Base-by-base conservation (phyloP, 2,888 invertebrate genomes). In the Aphelenchoides bicaudatus region DNA sequence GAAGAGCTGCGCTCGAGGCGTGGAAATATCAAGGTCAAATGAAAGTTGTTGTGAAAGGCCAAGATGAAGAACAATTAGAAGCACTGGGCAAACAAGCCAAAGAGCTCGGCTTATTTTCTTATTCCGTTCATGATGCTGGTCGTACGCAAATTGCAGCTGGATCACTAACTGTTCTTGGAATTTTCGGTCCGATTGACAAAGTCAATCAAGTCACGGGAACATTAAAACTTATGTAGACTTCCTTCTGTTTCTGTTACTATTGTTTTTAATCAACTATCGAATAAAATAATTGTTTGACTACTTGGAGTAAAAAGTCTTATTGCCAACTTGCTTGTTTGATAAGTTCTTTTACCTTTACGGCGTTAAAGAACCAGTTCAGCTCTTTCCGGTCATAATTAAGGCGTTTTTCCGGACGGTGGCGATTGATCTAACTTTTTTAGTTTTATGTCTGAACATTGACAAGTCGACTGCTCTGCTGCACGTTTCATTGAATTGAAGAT, bases 121-220 rank as follows among this genome's bases (percentile, higher is more conserved):
- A 82, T 66, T 64, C 83, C 37, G 83, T 84, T 1, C 80, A 82
- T 54, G 84, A 84, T 72, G 84, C 84, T 21, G 84, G 84, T 8
- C 79, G 79, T 68, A 84, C 84, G 23, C 83, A 84, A 76, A 79
- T 82, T 52, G 79, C 81, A 6, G 72, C 81, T 3, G 82, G 82
- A 6, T 81, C 82, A 0, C 68, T 77, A 37, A 82, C 82, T 19
- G 80, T 82, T n/a, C 75, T 82, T 8, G 81, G 79, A 2, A 74
- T 82, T 10, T 80, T 82, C 67, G 82, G 82, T 21, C 79, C 80
- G 56, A 68, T 74, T 3, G 79, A 79, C 37, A 64, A 67, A 13
- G 80, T 82, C 2, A 80, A 82, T 66, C 67, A 75, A 39, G 78
- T 82, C 8, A 81, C 82, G 1, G 82, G 82, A 25, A 70, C 73